These are phyloP conservation scores for Phytoseiulus persimilis DNA, from an alignment of 2,888 invertebrate genomes.

Conservation along the genomic window DNA sequence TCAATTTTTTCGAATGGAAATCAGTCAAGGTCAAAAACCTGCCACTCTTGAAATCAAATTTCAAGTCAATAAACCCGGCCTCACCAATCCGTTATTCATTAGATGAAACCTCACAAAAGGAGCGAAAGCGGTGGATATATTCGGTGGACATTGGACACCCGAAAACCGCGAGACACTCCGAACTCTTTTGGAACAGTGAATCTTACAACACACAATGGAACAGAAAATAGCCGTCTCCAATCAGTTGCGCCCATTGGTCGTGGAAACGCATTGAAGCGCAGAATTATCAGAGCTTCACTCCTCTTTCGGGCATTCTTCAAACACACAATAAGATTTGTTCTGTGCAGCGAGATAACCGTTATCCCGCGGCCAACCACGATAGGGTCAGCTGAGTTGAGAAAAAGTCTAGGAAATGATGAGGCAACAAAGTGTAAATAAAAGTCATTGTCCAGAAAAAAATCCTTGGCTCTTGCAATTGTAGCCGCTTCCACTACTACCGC, in stretches of 20 bases:
- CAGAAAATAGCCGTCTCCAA: background rate
- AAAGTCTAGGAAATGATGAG: background rate
- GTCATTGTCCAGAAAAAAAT: background rate
- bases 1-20: too few relatives aligned
- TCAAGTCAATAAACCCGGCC: background rate
- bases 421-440: constrained; percentile 5
- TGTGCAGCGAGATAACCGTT: background rate
- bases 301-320: background rate
- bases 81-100: background rate
- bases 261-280: background rate
- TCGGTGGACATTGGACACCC: background rate
- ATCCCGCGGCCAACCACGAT: background rate
- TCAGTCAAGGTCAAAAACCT: background rate
- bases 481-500: background rate
- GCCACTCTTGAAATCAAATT: background rate
- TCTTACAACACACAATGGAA: background rate
- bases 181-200: background rate
- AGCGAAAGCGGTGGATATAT: background rate
- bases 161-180: background rate
- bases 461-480: background rate
- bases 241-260: background rate
- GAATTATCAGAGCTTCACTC: background rate
- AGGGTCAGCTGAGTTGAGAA: background rate
- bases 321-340: background rate
- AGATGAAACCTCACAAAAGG: background rate